These are phyloP conservation scores for Enteromius fasciolatus DNA, from an alignment of 2,797 vertebrate genomes.

Conservation along the genomic window DNA sequence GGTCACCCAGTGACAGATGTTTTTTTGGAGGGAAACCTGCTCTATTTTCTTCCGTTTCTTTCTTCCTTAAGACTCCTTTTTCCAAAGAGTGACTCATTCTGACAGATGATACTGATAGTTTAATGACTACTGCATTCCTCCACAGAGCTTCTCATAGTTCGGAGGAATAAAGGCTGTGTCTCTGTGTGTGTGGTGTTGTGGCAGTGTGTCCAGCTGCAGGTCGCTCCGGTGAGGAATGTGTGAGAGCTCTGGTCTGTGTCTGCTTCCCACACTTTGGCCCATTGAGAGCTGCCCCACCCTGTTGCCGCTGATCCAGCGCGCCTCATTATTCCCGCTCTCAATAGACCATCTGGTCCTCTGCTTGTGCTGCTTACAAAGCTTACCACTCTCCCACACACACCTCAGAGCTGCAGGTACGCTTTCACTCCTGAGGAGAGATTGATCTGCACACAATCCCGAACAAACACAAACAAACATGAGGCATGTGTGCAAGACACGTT, in stretches of 20 bases:
- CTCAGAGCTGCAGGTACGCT: conserved; percentile 51
- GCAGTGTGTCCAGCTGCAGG: conserved; percentile 61
- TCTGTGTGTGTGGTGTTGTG: not conserved
- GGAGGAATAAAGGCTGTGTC: conserved; percentile 45
- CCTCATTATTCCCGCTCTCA: conserved; percentile 68
- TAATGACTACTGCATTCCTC: conserved; percentile 61
- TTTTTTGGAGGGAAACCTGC: conserved; percentile 64
- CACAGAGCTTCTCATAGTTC: conserved; percentile 60
- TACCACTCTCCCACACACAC: conserved; percentile 57
- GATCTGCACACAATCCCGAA: conserved; percentile 43
- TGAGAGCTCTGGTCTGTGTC: conserved; percentile 68
- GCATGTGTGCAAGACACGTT: not conserved
- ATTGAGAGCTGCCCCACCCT: conserved; percentile 72
- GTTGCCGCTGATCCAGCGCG: conserved; percentile 62
- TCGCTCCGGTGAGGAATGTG: conserved; percentile 69
- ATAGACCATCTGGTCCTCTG: conserved; percentile 74
- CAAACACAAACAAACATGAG: conserved; percentile 30
- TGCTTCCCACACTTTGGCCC: conserved; percentile 80
- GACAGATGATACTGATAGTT: conserved; percentile 54
- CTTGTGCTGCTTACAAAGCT: conserved; percentile 52
- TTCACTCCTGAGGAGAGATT: conserved; percentile 46
- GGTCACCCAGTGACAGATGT: conserved; percentile 56
- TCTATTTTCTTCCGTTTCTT: conserved; percentile 27
- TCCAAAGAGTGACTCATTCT: conserved; percentile 61
- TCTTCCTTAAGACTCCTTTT: conserved; percentile 48